phyloP scores from a whole-genome alignment of 2,113 vertebrate species.

The Oenanthe oenanthe region DNA sequence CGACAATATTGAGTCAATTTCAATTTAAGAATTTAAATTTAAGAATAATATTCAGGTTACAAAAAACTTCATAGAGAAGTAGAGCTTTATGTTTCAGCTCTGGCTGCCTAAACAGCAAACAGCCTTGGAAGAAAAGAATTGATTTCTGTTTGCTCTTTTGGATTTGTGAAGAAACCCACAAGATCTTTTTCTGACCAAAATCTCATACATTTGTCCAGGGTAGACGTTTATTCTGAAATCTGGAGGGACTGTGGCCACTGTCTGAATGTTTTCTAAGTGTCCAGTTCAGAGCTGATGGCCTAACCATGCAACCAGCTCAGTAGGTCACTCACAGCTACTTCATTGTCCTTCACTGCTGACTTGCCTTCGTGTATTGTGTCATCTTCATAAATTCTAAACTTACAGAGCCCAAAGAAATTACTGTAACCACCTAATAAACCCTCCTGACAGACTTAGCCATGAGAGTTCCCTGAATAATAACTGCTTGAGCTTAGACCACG shows the following conservation, averaged over 20 bases:
- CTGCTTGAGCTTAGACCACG: background rate
- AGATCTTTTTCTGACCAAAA: background rate
- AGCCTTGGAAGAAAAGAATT: background rate
- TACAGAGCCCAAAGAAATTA: background rate
- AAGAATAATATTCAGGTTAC: background rate
- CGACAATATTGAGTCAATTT: background rate
- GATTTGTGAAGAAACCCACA: background rate
- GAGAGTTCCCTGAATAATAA: background rate
- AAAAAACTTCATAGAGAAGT: background rate
- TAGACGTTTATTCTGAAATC: background rate
- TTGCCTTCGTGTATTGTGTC: background rate
- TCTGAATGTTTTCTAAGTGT: background rate
- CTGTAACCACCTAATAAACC: background rate
- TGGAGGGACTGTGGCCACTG: background rate
- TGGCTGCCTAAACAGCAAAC: background rate
- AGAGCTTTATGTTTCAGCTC: background rate
- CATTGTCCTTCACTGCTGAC: background rate
- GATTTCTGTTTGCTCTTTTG: background rate
- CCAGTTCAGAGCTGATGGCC: background rate
- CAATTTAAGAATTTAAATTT: background rate
- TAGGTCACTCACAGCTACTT: background rate
- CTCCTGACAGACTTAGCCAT: background rate
- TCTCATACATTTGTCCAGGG: background rate
- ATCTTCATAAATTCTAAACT: background rate
- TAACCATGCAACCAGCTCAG: background rate